phyloP scores from a whole-genome alignment of 2,797 vertebrate genomes.

The Channallabes apus region DNA sequence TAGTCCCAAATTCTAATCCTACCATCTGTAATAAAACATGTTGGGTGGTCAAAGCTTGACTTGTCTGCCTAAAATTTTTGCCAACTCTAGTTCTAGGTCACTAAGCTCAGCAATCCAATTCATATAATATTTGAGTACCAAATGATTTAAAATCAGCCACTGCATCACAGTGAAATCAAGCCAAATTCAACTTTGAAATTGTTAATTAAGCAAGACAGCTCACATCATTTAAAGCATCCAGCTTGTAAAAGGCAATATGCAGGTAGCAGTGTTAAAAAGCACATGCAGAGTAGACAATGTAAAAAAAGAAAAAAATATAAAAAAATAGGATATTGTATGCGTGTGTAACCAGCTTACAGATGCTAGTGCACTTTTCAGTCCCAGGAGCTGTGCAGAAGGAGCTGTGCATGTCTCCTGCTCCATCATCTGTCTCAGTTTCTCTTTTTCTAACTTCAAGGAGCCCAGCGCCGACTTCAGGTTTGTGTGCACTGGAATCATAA shows the following conservation, averaged over 20 bases:
- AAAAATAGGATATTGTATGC: constrained; percentile 24
- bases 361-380: constrained; percentile 84
- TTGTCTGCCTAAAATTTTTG: not conserved
- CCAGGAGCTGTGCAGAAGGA: constrained; percentile 84
- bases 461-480: constrained; percentile 87
- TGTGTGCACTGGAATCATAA: constrained; percentile 80
- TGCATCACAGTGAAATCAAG: not conserved
- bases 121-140: not conserved
- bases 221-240: not conserved
- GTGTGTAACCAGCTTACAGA: constrained; percentile 73
- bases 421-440: constrained; percentile 85
- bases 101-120: not conserved
- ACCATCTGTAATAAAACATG: not conserved
- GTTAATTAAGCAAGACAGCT: not conserved
- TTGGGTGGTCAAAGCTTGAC: not conserved
- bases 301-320: constrained; percentile 15
- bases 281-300: not conserved
- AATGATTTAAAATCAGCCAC: not conserved
- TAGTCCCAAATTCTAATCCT: not conserved
- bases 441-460: constrained; percentile 83
- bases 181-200: not conserved
- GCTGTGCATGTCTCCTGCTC: constrained; percentile 80
- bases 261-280: constrained; percentile 19
- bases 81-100: not conserved
- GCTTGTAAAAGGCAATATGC: constrained; percentile 9